Conservation (phyloP, 2,888 invertebrate genomes). For the Helleia helle region DNA sequence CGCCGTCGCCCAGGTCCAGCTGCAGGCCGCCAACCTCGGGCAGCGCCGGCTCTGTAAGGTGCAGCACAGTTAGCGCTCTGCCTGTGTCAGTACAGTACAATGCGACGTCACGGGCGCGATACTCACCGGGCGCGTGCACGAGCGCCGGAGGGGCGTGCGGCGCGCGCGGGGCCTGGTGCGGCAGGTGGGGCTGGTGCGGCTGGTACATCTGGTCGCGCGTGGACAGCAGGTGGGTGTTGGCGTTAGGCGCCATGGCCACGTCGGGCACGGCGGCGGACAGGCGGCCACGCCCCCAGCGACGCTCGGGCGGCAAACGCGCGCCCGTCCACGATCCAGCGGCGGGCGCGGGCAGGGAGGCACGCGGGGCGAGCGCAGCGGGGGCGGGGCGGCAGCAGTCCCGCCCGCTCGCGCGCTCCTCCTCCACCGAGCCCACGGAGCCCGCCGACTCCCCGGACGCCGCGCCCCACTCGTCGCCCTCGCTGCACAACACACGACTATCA, state of each 20-base stretch:
- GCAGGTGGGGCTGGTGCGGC: conserved; percentile 31
- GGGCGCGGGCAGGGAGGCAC: conserved; percentile 27
- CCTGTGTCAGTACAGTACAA: too few relatives aligned
- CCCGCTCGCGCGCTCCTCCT: conserved; percentile 10
- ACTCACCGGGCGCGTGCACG: conserved; percentile 11
- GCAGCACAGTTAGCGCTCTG: too few relatives aligned
- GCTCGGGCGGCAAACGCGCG: not conserved
- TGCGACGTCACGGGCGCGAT: too few relatives aligned
- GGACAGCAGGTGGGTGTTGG: conserved; percentile 77
- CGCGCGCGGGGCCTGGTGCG: conserved; percentile 11
- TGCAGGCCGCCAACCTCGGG: conserved; percentile 68
- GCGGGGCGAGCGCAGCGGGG: conserved; percentile 18
- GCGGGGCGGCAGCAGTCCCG: conserved; percentile 3
- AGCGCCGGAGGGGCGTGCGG: conserved; percentile 8
- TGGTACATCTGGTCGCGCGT: conserved; percentile 73
- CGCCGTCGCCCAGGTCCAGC: conserved; percentile 89
- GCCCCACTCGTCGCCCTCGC: conserved; percentile 14
- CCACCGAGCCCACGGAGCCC: conserved; percentile 16
- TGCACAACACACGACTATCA: conserved; percentile 16
- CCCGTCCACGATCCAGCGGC: conserved; percentile 18
- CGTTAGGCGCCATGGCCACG: conserved; percentile 87
- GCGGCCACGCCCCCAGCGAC: conserved; percentile 50
- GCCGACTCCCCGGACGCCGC: conserved; percentile 9
- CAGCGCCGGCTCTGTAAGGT: conserved; percentile 15
- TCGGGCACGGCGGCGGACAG: conserved; percentile 92